phyloP scores from a whole-genome alignment of 1,140 invertebrate species.

The Chrysoperla carnea region DNA sequence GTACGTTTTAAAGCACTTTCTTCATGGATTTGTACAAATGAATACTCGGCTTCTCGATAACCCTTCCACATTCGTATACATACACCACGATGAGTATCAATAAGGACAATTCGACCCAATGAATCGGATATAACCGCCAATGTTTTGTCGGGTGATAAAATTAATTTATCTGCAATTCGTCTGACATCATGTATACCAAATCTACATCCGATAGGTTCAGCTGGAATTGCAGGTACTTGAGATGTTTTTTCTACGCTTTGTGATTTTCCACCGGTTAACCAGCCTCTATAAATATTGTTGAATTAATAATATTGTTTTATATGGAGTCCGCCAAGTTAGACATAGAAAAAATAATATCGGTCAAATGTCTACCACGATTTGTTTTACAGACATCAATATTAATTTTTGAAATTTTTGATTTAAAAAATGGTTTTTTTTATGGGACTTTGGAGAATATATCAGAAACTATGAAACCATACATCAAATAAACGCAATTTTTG shows the following conservation, averaged over 20 bases:
- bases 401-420: too few relatives aligned
- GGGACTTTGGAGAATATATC: too few relatives aligned
- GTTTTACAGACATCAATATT: too few relatives aligned
- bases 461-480: too few relatives aligned
- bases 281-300: slow-evolving; percentile 23
- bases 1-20: slow-evolving; percentile 29
- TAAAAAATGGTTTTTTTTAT: too few relatives aligned
- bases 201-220: slow-evolving; percentile 45
- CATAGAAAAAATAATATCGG: too few relatives aligned
- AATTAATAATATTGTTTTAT: background rate
- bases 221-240: slow-evolving; percentile 26
- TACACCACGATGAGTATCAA: slow-evolving; percentile 65
- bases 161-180: slow-evolving; percentile 49
- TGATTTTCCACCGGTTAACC: slow-evolving; percentile 35
- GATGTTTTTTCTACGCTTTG: slow-evolving; percentile 22
- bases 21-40: slow-evolving; percentile 67
- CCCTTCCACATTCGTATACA: slow-evolving; percentile 84
- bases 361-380: too few relatives aligned
- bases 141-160: slow-evolving; percentile 60
- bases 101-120: slow-evolving; percentile 67
- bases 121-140: slow-evolving; percentile 69
- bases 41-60: slow-evolving; percentile 83
- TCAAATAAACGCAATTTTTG: too few relatives aligned
- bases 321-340: too few relatives aligned
- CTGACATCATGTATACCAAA: slow-evolving; percentile 74